Evolutionary conservation across 1,140 invertebrate genomes (phyloP).

Genomic region (Gryon sp.): DNA sequence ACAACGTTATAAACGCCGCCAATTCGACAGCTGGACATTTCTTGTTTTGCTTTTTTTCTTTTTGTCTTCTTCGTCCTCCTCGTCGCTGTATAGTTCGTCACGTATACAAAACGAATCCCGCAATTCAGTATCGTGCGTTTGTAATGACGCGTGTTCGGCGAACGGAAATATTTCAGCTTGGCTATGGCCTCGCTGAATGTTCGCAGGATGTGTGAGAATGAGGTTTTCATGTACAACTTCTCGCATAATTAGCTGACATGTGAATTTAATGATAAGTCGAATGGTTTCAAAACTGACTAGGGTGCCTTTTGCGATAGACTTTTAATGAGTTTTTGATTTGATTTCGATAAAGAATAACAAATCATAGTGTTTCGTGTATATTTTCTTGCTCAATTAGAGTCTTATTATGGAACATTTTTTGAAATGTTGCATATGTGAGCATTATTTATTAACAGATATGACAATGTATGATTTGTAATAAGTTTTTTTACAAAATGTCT

Average conservation of each 20-base stretch:
- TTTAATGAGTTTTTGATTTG: constrained; percentile 29
- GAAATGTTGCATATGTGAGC: no score
- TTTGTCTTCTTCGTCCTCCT: no score
- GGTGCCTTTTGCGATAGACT: neutral
- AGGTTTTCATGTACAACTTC: constrained; percentile 43
- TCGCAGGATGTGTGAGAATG: constrained; percentile 57
- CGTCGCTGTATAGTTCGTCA: no score
- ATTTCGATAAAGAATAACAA: constrained; percentile 1
- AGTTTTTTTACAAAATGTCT: no score
- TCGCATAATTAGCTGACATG: constrained; percentile 52
- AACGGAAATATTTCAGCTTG: constrained; percentile 53
- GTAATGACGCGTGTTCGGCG: constrained; percentile 39
- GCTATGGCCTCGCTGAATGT: constrained; percentile 33
- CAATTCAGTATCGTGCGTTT: constrained; percentile 38
- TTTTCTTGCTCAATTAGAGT: no score
- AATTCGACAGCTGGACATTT: constrained; percentile 53
- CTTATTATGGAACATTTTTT: no score
- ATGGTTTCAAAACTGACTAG: constrained; percentile 36
- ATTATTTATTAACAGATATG: no score
- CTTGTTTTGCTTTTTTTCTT: neutral
- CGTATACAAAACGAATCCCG: neutral
- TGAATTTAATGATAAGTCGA: constrained; percentile 31
- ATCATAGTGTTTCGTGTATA: no score
- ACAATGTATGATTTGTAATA: no score
- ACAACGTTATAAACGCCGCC: no score